A percentile compares a stretch with the other conserved stretches of the same genome.
Conservation (phyloP, 2,113 vertebrate species). For the Oceanites oceanicus region DNA sequence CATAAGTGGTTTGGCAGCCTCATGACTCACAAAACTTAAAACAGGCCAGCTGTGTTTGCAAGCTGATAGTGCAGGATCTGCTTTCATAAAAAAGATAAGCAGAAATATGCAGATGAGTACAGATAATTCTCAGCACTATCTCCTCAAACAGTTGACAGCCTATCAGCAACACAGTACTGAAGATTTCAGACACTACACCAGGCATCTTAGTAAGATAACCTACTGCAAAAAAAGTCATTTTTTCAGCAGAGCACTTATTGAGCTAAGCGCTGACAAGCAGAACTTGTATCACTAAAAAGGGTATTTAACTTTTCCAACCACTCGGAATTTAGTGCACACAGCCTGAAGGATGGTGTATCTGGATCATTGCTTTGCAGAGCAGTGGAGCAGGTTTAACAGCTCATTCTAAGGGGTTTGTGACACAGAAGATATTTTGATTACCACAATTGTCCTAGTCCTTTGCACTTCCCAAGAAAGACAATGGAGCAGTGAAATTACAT, state of each 20-base stretch:
- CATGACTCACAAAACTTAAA: not conserved
- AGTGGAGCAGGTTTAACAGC: not conserved
- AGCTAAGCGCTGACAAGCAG: not conserved
- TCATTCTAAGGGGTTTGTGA: not conserved
- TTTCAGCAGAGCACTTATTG: not conserved
- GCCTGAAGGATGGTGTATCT: rapidly evolving
- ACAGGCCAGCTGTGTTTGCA: not conserved
- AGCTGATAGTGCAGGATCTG: not conserved
- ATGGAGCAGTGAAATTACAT: not conserved
- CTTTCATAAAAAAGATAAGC: not conserved
- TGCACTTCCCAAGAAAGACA: not conserved
- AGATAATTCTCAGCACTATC: not conserved
- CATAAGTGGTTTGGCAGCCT: not conserved
- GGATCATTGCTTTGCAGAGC: not conserved
- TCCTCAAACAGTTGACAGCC: not conserved
- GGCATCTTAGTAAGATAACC: not conserved
- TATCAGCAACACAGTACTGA: not conserved
- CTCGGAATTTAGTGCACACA: rapidly evolving
- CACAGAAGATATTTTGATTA: not conserved
- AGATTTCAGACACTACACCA: not conserved
- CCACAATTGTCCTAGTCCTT: not conserved
- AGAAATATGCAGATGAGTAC: not conserved
- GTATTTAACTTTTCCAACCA: not conserved
- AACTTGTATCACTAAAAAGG: not conserved
- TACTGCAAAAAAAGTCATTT: not conserved